These are phyloP conservation scores for Danio jaintianensis DNA, from an alignment of 2,797 vertebrate genomes.

Conservation along the genomic window DNA sequence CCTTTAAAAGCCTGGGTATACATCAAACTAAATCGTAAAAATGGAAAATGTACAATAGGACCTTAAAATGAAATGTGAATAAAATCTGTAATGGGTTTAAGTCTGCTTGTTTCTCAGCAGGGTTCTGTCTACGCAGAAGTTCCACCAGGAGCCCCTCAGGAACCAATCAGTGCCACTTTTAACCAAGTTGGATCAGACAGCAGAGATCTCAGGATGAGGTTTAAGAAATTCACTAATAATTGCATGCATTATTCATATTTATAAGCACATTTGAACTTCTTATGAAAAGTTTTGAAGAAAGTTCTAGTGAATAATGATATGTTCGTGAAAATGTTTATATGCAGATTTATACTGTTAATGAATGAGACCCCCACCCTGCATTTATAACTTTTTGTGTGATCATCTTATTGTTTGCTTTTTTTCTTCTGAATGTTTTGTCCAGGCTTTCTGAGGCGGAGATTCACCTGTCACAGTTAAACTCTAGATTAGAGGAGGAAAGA, in stretches of 20 bases:
- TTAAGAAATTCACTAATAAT: neutral
- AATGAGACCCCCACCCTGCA: too few relatives aligned
- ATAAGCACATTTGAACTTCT: too few relatives aligned
- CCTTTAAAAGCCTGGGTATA: too few relatives aligned
- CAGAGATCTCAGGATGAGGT: constrained; percentile 83
- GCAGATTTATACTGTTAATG: too few relatives aligned
- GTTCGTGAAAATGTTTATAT: too few relatives aligned
- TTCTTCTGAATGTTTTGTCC: constrained; percentile 43
- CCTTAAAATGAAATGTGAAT: neutral
- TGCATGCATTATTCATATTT: too few relatives aligned
- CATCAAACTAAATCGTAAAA: too few relatives aligned
- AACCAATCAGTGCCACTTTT: constrained; percentile 75
- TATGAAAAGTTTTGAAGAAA: too few relatives aligned
- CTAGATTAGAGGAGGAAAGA: constrained; percentile 81
- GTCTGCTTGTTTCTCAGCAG: constrained; percentile 68
- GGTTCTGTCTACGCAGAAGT: constrained; percentile 77
- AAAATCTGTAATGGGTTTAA: too few relatives aligned
- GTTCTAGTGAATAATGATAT: too few relatives aligned
- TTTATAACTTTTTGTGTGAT: neutral
- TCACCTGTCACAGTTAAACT: constrained; percentile 73
- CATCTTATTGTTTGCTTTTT: neutral
- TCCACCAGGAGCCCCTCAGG: constrained; percentile 87
- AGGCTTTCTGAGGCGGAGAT: constrained; percentile 86
- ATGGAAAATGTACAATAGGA: neutral
- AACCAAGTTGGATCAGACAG: constrained; percentile 75